phyloP scores from a whole-genome alignment of 2,888 invertebrate species.

The Caenorhabditis angaria region DNA sequence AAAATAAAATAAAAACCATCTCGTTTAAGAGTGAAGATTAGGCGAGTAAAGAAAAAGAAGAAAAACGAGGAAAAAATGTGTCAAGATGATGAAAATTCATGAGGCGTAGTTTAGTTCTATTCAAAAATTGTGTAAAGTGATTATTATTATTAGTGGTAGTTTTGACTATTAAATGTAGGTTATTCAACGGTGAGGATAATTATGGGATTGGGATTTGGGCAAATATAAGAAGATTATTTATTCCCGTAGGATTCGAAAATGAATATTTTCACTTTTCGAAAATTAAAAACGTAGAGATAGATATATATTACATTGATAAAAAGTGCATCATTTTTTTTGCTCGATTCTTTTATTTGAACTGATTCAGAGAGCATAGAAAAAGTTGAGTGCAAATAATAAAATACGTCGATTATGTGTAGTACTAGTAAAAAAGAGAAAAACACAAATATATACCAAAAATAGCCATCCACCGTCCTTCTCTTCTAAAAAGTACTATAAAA shows the following conservation, averaged over 20 bases:
- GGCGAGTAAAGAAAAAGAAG: not conserved
- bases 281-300: no score
- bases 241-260: no score
- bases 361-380: no score
- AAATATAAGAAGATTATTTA: not conserved
- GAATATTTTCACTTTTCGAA: no score
- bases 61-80: not conserved
- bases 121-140: not conserved
- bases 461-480: constrained; percentile 11
- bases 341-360: no score
- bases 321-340: no score
- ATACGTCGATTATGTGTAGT: no score
- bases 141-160: not conserved
- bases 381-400: no score
- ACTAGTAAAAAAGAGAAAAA: not conserved
- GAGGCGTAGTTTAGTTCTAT: not conserved
- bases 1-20: not conserved
- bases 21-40: no score
- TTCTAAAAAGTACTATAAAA: constrained; percentile 8
- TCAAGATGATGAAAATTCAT: constrained; percentile 1
- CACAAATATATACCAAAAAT: not conserved
- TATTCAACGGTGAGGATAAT: not conserved
- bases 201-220: not conserved
- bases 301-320: no score
- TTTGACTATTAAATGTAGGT: not conserved